phyloP scores from a whole-genome alignment of 2,113 vertebrate species.

The Thryonomys swinderianus region DNA sequence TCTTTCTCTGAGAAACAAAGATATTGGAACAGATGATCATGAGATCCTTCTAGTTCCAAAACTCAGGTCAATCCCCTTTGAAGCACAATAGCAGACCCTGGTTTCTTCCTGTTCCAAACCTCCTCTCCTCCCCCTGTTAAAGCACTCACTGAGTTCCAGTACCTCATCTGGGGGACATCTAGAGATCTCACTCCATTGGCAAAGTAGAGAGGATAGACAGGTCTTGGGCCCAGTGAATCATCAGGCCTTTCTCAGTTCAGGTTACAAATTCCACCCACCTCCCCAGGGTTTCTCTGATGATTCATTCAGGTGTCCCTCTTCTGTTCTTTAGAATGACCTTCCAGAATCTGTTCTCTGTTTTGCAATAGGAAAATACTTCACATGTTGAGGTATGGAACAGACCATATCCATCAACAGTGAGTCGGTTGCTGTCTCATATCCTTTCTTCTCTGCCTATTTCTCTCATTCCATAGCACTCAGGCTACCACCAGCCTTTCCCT shows the following conservation, averaged over 20 bases:
- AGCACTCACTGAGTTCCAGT: background rate
- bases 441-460: background rate
- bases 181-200: slow-evolving; percentile 17
- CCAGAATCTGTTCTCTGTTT: slow-evolving; percentile 62
- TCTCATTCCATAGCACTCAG: background rate
- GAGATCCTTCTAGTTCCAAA: slow-evolving; percentile 14
- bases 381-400: slow-evolving; percentile 53
- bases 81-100: background rate
- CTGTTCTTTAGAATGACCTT: slow-evolving; percentile 63
- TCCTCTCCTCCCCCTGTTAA: background rate
- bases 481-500: background rate
- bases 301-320: slow-evolving; percentile 59
- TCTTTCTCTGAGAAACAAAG: slow-evolving; percentile 41
- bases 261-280: slow-evolving; percentile 43
- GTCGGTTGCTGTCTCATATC: background rate
- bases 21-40: background rate
- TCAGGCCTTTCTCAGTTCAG: slow-evolving; percentile 40
- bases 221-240: slow-evolving; percentile 23
- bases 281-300: slow-evolving; percentile 60
- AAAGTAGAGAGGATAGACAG: slow-evolving; percentile 21
- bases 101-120: slow-evolving; percentile 31
- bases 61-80: slow-evolving; percentile 3
- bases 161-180: slow-evolving; percentile 35
- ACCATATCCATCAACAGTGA: slow-evolving; percentile 46
- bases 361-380: slow-evolving; percentile 60